Base-by-base conservation (phyloP, 2,888 invertebrate species). In the Metallyticus violacea region DNA sequence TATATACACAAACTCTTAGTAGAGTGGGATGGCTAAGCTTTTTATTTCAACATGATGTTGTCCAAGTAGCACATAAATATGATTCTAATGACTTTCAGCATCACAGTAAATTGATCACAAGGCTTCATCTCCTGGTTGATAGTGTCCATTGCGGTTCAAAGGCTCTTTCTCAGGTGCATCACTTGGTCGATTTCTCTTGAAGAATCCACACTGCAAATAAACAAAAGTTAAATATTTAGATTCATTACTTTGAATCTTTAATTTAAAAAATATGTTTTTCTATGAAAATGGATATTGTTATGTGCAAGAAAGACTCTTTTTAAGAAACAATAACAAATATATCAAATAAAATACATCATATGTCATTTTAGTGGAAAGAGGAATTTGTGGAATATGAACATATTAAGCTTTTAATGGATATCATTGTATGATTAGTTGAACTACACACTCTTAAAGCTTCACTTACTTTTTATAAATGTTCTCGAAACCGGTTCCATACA, bases 121-220 rank as follows among this genome's bases (percentile, higher is more conserved):
- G 90, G 95, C 95, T 91, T 96, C 96, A 92, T 96, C 96, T 88
- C 96, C 96, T 28, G 94, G 93, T 88, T 93, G 92, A 89, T 94
- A 95, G 88, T 93, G 93, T 81, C 95, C 95, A 90, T 96, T 96
- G 89, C 97, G 94, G 91, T 96, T 96, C 89, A 97, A 92, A 2
- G 97, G 97, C 91, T 97, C 97, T 85, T 97, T 94, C 93, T 97
- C 97, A 79, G 96, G 95, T 89, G 96, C 95, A 91, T 96, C 95
- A n/a, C 91, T 91, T 82, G 97, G 97, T 29, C 98, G 95, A 92
- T 97, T 97, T 90, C 98, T 94, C 91, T 97, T 97, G 94, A 98
- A 98, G 95, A 98, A 98, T 88, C 98, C 98, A 91, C 96, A 96
- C 97, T 98, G 92, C 40, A 93, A 93, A 88, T 87, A 86, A 87